Evolutionary conservation across 1,140 invertebrate species (phyloP).

Genomic region (Calosoma granatense): DNA sequence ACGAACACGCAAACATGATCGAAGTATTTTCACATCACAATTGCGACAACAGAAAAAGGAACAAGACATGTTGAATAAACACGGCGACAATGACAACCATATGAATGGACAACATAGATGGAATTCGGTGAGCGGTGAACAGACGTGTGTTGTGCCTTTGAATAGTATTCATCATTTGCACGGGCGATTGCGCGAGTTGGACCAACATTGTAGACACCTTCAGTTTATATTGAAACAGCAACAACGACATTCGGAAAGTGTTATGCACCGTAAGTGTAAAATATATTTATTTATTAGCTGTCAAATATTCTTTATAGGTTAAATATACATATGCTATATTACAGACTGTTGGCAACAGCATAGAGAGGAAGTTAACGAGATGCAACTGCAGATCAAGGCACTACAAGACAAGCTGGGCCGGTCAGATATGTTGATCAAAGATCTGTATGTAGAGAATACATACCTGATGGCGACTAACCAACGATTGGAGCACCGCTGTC

Average conservation of each 20-base stretch:
- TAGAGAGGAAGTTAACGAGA: slow-evolving; percentile 44
- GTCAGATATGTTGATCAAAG: slow-evolving; percentile 63
- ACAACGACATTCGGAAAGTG: slow-evolving; percentile 49
- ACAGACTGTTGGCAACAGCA: slow-evolving; percentile 54
- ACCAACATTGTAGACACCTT: slow-evolving; percentile 49
- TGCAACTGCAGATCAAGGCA: slow-evolving; percentile 45
- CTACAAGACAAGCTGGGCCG: slow-evolving; percentile 49
- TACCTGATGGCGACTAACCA: slow-evolving; percentile 55
- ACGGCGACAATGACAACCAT: background rate
- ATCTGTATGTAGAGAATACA: slow-evolving; percentile 72
- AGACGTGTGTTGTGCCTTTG: slow-evolving; percentile 23
- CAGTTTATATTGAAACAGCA: slow-evolving; percentile 50
- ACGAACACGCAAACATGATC: slow-evolving; percentile 28
- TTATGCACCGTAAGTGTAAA: slow-evolving; percentile 49
- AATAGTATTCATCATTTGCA: slow-evolving; percentile 38
- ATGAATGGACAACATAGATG: slow-evolving; percentile 8
- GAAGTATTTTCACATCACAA: slow-evolving; percentile 14
- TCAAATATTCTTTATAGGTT: slow-evolving; percentile 9
- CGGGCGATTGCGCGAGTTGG: slow-evolving; percentile 38
- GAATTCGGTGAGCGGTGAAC: slow-evolving; percentile 12
- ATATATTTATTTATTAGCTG: slow-evolving; percentile 7
- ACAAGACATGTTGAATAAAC: background rate
- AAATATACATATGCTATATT: slow-evolving; percentile 12
- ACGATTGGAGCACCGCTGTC: slow-evolving; percentile 48
- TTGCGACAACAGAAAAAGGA: background rate